Evolutionary conservation across 2,797 vertebrate species (phyloP), one percentile per base, ranked within the genome.

Genomic region (Pseudochromis fuscus): DNA sequence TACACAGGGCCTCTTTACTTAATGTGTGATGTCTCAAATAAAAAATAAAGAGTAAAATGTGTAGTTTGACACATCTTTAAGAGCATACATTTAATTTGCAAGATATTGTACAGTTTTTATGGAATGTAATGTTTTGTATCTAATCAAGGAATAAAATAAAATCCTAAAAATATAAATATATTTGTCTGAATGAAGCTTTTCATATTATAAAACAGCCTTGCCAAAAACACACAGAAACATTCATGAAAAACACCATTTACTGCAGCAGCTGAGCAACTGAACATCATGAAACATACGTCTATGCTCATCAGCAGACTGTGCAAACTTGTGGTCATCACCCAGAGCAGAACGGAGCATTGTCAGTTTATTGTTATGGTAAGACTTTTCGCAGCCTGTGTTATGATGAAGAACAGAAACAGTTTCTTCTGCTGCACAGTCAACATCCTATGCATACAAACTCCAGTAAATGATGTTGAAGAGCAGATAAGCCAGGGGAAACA

Each of bases 381-480:
- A 31, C 61, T 37, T 57, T 35, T 50, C 1, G 62, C 37, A 61
- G 65, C 37, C 49, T 49, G 42, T 24, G 7, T 12, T 21, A 28
- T 50, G 11, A 19, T 55, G 21, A 64, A 45, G 8, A 50, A 27
- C 42, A 25, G 2, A 46, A 5, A 42, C 3, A 28, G 49, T 63
- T 27, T 27, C 6, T 62, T 60, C 45, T 56, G 46, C 44, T 45
- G 55, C 71, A 72, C 28, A 49, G 37, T 65, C 25, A 9, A 38
- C 33, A 31, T 6, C 9, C 73, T 87, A 91, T 27, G 89, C 94
- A 92, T 97, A 96, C 86, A 96, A 35, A 79, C 95, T 94, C 96
- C 96, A 97, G 86, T 96, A 98, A 88, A 97, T 95, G 80, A 97
- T 94, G 85, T 97, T 96, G 90, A 97, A 97, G 67, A 96, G 88